Conservation (phyloP, 1,140 invertebrate species). For the Papilio xuthus region DNA sequence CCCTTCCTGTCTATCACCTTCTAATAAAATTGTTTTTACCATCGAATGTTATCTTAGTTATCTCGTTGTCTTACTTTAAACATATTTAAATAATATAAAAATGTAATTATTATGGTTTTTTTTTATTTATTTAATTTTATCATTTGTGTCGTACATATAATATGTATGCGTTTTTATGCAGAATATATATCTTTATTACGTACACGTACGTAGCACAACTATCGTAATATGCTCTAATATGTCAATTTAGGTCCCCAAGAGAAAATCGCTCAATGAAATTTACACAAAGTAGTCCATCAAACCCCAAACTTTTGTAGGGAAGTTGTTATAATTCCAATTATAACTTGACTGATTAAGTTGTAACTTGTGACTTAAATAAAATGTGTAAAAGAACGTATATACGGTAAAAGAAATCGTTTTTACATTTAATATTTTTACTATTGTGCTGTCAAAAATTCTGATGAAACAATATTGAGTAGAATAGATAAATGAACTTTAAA, state of each 20-base stretch:
- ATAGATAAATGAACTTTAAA: too few species aligned
- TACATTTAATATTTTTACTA: not conserved
- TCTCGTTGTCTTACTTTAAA: too few species aligned
- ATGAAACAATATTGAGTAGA: too few species aligned
- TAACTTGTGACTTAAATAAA: not conserved
- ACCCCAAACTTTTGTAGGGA: constrained; percentile 9
- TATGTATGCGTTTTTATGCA: not conserved
- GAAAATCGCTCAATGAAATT: not conserved
- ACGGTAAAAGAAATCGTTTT: too few species aligned
- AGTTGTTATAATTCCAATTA: constrained; percentile 15
- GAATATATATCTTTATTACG: not conserved
- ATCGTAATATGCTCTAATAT: not conserved
- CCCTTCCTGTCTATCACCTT: too few species aligned
- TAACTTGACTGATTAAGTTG: constrained; percentile 5
- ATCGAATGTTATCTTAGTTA: too few species aligned
- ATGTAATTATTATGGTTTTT: too few species aligned
- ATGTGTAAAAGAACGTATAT: not conserved
- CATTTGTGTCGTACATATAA: not conserved
- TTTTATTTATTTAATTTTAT: too few species aligned
- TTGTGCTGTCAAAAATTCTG: not conserved
- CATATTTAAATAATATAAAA: too few species aligned
- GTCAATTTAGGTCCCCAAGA: not conserved
- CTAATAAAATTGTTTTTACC: too few species aligned
- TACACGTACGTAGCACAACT: not conserved
- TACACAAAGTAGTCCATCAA: constrained; percentile 14